Evolutionary conservation across 2,113 vertebrate genomes (phyloP).

Genomic region (Pseudorhombus dupliciocellatus): DNA sequence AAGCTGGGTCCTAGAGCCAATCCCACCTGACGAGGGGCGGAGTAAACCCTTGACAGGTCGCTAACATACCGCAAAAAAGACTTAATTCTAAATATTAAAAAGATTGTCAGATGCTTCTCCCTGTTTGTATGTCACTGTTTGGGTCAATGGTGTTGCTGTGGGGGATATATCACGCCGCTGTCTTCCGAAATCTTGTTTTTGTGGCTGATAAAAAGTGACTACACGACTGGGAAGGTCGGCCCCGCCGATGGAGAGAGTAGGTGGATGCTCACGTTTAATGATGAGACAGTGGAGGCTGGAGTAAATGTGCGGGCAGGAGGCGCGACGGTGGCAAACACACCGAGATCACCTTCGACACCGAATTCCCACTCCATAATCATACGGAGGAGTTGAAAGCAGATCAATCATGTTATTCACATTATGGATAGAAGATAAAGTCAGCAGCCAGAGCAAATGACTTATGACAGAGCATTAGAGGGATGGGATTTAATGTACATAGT

Average conservation of each 20-base stretch:
- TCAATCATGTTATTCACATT: not conserved
- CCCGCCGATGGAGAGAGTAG: not conserved
- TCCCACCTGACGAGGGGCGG: too few relatives aligned
- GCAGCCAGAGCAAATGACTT: not conserved
- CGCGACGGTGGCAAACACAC: not conserved
- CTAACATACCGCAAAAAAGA: too few relatives aligned
- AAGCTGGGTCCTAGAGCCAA: too few relatives aligned
- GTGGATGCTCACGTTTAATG: not conserved
- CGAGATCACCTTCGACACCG: slow-evolving; percentile 1
- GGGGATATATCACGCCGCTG: too few relatives aligned
- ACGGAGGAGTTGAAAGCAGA: not conserved
- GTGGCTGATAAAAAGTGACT: not conserved
- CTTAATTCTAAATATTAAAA: too few relatives aligned
- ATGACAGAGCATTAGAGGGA: not conserved
- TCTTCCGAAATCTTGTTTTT: not conserved
- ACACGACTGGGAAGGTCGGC: not conserved
- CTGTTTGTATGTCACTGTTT: not conserved
- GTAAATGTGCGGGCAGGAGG: not conserved
- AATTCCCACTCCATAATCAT: not conserved
- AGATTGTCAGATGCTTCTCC: not conserved
- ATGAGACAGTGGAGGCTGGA: not conserved
- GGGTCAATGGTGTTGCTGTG: not conserved
- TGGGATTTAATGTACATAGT: not conserved
- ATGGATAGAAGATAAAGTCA: not conserved
- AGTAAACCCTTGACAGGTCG: too few relatives aligned